These are phyloP conservation scores for Rostratula benghalensis DNA, from an alignment of 2,113 vertebrate species.

Conservation along the genomic window DNA sequence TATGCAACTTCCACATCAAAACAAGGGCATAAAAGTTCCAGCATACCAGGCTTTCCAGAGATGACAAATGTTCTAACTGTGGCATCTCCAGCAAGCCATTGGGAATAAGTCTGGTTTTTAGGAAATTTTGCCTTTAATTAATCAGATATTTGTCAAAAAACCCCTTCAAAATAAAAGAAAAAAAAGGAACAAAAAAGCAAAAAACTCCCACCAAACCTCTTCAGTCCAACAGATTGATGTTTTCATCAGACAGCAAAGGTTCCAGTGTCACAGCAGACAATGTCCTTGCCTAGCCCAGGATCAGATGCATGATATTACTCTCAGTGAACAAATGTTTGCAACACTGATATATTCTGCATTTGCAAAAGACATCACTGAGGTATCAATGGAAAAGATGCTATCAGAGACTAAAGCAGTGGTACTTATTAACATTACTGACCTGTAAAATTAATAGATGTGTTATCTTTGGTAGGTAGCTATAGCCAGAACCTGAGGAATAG, in stretches of 20 bases:
- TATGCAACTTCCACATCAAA: neutral
- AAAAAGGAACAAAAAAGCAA: neutral
- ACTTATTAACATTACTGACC: neutral
- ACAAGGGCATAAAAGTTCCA: neutral
- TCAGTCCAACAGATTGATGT: neutral
- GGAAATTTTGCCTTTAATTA: neutral
- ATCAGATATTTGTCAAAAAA: neutral
- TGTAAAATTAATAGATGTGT: neutral
- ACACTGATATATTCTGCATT: neutral
- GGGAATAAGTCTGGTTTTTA: neutral
- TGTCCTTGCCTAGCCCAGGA: neutral
- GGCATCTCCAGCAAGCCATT: neutral
- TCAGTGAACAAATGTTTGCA: neutral
- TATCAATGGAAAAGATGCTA: neutral
- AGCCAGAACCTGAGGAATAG: neutral
- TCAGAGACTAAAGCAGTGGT: neutral
- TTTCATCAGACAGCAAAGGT: neutral
- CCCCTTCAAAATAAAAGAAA: neutral
- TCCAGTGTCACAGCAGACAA: neutral
- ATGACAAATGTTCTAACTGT: neutral
- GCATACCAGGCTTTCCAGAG: neutral
- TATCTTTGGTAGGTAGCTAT: neutral
- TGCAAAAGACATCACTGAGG: neutral
- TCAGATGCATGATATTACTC: neutral
- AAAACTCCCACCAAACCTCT: accelerated